These are phyloP conservation scores for Drosophila yakuba DNA, from an alignment of 1,140 invertebrate species.

Conservation along the genomic window DNA sequence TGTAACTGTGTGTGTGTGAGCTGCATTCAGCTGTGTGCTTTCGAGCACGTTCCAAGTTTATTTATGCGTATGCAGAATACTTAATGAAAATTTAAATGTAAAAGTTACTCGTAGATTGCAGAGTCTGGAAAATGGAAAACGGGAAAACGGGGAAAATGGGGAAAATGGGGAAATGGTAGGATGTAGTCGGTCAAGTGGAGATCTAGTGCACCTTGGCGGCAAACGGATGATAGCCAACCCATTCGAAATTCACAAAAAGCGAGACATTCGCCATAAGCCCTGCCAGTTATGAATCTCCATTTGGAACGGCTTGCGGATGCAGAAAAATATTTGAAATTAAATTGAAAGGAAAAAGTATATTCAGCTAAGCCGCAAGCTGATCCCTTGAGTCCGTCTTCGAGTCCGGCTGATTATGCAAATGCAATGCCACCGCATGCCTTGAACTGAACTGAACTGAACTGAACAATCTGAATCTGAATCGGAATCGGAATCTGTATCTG, in stretches of 20 bases:
- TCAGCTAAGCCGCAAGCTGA: conserved; percentile 49
- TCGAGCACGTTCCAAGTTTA: conserved; percentile 81
- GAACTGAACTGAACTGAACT: background rate
- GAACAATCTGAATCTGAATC: too few species aligned
- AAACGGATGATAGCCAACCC: background rate
- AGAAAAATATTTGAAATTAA: conserved; percentile 51
- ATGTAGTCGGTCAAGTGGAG: conserved; percentile 22
- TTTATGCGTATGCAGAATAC: conserved; percentile 84
- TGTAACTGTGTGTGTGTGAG: background rate
- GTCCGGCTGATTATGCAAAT: conserved; percentile 72
- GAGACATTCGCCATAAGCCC: conserved; percentile 28
- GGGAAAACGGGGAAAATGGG: background rate
- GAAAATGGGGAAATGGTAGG: background rate
- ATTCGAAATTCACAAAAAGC: conserved; percentile 46
- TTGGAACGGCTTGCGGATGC: conserved; percentile 14
- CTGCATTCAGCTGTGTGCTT: conserved; percentile 53
- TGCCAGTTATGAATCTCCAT: conserved; percentile 21
- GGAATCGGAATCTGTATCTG: background rate
- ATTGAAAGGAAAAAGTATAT: conserved; percentile 29
- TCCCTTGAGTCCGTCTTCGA: conserved; percentile 54
- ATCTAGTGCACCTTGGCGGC: conserved; percentile 16
- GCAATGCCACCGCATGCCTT: conserved; percentile 50
- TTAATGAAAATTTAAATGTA: conserved; percentile 84
- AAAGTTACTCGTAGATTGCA: conserved; percentile 76
- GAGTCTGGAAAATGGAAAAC: conserved; percentile 13